These are phyloP conservation scores for Pogonognathellus flavescens DNA, from an alignment of 1,140 invertebrate species.

Conservation along the genomic window DNA sequence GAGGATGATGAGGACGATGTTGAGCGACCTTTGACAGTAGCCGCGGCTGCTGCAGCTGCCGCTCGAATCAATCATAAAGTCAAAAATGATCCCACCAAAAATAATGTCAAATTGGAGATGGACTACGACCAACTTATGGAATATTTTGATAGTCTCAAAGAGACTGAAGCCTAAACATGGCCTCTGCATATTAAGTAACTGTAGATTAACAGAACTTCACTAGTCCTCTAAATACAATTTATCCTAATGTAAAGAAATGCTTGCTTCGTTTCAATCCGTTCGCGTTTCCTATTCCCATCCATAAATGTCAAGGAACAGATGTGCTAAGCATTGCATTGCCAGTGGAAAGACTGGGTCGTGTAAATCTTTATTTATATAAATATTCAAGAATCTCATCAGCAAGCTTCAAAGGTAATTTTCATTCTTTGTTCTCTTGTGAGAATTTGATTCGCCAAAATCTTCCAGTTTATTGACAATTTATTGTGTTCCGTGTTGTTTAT, in stretches of 20 bases:
- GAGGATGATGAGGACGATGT: conserved; percentile 70
- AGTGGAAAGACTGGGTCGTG: too few relatives aligned
- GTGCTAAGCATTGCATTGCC: too few relatives aligned
- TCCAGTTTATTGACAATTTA: too few relatives aligned
- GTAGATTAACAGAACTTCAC: background rate
- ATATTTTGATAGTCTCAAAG: conserved; percentile 97
- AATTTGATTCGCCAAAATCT: too few relatives aligned
- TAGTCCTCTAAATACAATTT: conserved; percentile 9
- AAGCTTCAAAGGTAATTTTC: too few relatives aligned
- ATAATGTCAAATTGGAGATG: conserved; percentile 82
- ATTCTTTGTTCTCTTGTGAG: too few relatives aligned
- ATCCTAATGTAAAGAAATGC: background rate
- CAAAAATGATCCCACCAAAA: conserved; percentile 42
- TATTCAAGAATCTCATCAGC: too few relatives aligned
- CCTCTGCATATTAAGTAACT: background rate
- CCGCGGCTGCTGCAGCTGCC: conserved; percentile 62
- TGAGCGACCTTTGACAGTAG: conserved; percentile 67
- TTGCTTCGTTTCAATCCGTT: too few relatives aligned
- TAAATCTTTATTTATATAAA: too few relatives aligned
- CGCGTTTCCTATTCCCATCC: too few relatives aligned
- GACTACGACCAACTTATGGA: conserved; percentile 97
- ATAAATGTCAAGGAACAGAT: too few relatives aligned
- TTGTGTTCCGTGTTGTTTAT: too few relatives aligned
- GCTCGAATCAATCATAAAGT: conserved; percentile 63
- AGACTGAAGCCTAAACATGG: conserved; percentile 74